phyloP scores from a whole-genome alignment of 2,797 vertebrate genomes.

The Gila robusta region DNA sequence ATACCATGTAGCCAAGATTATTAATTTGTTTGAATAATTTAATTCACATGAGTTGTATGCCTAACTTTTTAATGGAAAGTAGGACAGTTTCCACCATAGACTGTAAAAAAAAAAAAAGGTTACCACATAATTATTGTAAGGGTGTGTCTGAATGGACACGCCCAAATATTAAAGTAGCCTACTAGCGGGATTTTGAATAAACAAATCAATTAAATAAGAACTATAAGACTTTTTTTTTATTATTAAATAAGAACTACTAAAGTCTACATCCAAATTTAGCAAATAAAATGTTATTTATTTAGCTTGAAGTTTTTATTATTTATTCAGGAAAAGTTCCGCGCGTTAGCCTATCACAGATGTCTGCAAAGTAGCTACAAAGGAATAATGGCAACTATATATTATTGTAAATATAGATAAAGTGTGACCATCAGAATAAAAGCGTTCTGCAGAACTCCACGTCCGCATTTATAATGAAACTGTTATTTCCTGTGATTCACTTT shows the following conservation, averaged over 20 bases:
- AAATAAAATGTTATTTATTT: neutral
- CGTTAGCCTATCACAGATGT: neutral
- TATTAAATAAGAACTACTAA: neutral
- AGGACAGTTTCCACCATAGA: neutral
- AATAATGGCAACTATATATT: neutral
- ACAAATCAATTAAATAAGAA: neutral
- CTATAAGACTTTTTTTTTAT: neutral
- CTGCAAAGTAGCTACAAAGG: neutral
- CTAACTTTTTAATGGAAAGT: neutral
- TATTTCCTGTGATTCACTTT: conserved; percentile 8
- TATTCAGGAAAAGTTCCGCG: neutral
- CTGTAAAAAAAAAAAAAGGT: no score
- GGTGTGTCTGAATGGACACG: neutral
- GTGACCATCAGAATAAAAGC: neutral
- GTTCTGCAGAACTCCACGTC: neutral
- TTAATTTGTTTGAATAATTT: neutral
- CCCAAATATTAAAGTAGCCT: neutral
- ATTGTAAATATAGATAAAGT: neutral
- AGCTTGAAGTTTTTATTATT: neutral
- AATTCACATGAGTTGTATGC: neutral
- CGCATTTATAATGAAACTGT: neutral
- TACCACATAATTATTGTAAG: neutral
- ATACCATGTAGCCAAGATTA: neutral
- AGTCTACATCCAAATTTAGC: neutral
- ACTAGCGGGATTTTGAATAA: conserved; percentile 1